Conservation (phyloP, 2,888 invertebrate genomes). For the Lamellibrachia columna region DNA sequence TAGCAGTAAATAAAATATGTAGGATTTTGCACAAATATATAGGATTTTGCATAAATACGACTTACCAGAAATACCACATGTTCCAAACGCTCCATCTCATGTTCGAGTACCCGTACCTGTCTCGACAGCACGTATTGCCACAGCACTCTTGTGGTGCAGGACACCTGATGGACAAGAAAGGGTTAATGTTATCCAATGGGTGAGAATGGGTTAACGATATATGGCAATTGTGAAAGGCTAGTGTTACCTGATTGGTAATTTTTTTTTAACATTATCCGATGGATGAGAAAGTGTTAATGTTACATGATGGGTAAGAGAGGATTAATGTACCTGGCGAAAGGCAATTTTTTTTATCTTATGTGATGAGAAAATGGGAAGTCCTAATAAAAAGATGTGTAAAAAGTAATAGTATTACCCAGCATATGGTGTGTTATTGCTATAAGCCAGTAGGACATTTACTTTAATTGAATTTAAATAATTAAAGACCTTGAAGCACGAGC, state of each 20-base stretch:
- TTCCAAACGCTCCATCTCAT: slow-evolving; percentile 56
- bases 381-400: neutral
- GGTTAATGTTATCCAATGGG: neutral
- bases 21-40: neutral
- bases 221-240: neutral
- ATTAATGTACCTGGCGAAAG: no score
- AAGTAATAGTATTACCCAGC: neutral
- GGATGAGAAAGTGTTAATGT: neutral
- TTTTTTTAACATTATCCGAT: no score
- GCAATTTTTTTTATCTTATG: neutral
- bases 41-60: neutral
- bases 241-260: neutral
- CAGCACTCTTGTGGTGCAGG: slow-evolving; percentile 29
- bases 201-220: neutral
- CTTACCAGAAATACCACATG: slow-evolving; percentile 63
- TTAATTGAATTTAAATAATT: no score
- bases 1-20: neutral
- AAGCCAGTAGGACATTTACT: no score
- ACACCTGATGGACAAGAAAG: slow-evolving; percentile 24
- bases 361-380: neutral
- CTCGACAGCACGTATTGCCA: slow-evolving; percentile 32
- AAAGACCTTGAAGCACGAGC: no score
- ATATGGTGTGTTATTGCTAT: no score
- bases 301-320: neutral
- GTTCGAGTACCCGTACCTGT: slow-evolving; percentile 42